Conservation (phyloP, 2,888 invertebrate genomes). For the Xanthostigma xanthostigma region DNA sequence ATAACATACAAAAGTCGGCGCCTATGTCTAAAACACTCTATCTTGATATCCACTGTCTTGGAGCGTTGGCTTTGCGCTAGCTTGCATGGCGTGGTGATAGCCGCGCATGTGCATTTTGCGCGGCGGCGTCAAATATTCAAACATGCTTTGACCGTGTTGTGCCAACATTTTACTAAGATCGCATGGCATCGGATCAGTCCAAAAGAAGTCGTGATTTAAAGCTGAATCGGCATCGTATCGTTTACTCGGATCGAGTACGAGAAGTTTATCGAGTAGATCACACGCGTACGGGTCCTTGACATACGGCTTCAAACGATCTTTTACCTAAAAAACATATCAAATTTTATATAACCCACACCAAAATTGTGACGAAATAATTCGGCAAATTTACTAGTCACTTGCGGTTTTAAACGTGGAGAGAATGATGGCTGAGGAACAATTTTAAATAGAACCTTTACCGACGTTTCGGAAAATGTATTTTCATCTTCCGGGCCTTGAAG, state of each 20-base stretch:
- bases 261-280: slow-evolving; percentile 79
- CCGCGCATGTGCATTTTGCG: slow-evolving; percentile 52
- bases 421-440: too few species aligned
- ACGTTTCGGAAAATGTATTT: too few species aligned
- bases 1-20: background rate
- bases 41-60: slow-evolving; percentile 77
- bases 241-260: slow-evolving; percentile 84
- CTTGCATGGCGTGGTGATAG: slow-evolving; percentile 43
- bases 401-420: too few species aligned
- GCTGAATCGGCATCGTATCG: slow-evolving; percentile 82
- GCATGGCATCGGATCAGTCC: slow-evolving; percentile 93
- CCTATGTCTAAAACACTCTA: slow-evolving; percentile 52
- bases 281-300: slow-evolving; percentile 86
- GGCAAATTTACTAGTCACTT: too few species aligned
- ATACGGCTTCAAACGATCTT: slow-evolving; percentile 74
- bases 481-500: too few species aligned
- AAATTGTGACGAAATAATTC: too few species aligned
- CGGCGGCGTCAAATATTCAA: slow-evolving; percentile 76
- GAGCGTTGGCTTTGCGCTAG: slow-evolving; percentile 33
- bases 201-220: slow-evolving; percentile 95
- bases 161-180: slow-evolving; percentile 84
- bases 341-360: background rate
- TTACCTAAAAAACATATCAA: slow-evolving; percentile 31
- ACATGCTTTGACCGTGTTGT: slow-evolving; percentile 85
- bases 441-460: too few species aligned